These are phyloP conservation scores for Xerus inauris DNA, from an alignment of 2,113 vertebrate genomes.

Conservation along the genomic window DNA sequence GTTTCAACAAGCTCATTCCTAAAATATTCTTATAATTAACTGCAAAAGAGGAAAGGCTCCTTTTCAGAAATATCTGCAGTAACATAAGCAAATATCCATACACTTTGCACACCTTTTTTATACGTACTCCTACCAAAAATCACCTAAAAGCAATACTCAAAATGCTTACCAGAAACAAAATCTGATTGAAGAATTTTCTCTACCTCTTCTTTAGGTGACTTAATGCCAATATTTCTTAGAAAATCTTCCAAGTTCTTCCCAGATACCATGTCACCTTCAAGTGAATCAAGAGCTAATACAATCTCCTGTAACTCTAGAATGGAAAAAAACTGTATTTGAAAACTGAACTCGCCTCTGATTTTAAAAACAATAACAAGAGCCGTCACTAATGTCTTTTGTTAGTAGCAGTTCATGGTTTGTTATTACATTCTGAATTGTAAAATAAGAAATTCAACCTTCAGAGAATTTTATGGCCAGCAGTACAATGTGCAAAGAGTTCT, in stretches of 20 bases:
- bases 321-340: background rate
- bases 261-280: slow-evolving; percentile 39
- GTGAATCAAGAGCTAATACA: background rate
- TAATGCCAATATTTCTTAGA: slow-evolving; percentile 42
- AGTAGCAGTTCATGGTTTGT: background rate
- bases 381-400: background rate
- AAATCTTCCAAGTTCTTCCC: slow-evolving; percentile 53
- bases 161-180: slow-evolving; percentile 73
- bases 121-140: background rate
- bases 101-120: background rate
- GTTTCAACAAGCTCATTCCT: background rate
- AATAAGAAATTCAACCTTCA: background rate
- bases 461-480: background rate
- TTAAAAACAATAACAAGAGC: background rate
- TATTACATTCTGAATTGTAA: background rate
- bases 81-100: slow-evolving; percentile 12
- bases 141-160: background rate
- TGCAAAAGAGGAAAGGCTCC: background rate
- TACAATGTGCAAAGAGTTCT: background rate
- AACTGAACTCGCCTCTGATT: background rate
- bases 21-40: slow-evolving; percentile 22
- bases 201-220: slow-evolving; percentile 44
- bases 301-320: slow-evolving; percentile 42
- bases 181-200: slow-evolving; percentile 61
- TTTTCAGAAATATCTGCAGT: background rate